These are phyloP conservation scores for Barbus barbus DNA, from an alignment of 2,113 vertebrate species.

Conservation along the genomic window DNA sequence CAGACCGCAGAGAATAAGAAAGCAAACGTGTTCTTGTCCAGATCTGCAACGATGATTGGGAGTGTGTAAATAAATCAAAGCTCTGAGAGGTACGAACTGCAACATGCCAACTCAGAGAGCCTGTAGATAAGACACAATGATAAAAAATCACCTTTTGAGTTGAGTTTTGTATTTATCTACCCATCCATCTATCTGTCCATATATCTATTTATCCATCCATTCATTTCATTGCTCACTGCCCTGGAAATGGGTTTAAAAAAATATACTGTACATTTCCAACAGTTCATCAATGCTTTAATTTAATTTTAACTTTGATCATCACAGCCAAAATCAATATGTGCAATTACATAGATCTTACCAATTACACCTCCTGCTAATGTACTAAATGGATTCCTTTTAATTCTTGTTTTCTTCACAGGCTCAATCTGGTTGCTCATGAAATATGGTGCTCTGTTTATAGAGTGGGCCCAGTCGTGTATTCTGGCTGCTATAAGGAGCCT, in stretches of 20 bases:
- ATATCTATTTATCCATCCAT: neutral
- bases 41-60: neutral
- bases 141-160: neutral
- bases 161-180: neutral
- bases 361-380: slow-evolving; percentile 73
- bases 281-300: slow-evolving; percentile 68
- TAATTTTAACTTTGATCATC: slow-evolving; percentile 64
- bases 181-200: neutral
- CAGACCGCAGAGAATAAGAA: slow-evolving; percentile 21
- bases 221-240: slow-evolving; percentile 12
- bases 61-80: slow-evolving; percentile 24
- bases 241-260: neutral
- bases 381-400: slow-evolving; percentile 68
- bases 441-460: no score
- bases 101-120: neutral
- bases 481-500: no score
- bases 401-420: neutral
- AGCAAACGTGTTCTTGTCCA: neutral
- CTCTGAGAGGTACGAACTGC: neutral
- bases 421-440: no score
- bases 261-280: neutral
- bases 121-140: neutral
- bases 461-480: no score
- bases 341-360: slow-evolving; percentile 69
- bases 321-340: slow-evolving; percentile 68